Conservation (phyloP, 2,888 invertebrate genomes). For the Tetragonisca angustula region DNA sequence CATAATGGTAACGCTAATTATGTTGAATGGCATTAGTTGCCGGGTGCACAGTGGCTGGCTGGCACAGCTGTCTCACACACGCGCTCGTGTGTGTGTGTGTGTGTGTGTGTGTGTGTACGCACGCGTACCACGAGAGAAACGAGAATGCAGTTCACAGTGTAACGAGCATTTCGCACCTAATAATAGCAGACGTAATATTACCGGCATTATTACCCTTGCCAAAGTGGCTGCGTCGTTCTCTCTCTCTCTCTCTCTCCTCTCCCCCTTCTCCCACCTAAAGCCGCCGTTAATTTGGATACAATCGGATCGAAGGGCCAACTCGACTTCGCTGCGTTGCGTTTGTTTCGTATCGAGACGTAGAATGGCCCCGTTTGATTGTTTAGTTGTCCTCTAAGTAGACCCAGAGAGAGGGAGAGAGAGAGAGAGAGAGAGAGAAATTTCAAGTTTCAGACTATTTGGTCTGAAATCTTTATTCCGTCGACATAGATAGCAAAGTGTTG, state of each 20-base stretch:
- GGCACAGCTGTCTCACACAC: not conserved
- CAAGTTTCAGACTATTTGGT: no score
- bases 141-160: slow-evolving; percentile 57
- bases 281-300: slow-evolving; percentile 14
- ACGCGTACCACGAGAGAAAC: not conserved
- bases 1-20: slow-evolving; percentile 67
- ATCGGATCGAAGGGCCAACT: not conserved
- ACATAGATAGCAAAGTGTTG: no score
- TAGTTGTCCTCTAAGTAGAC: no score
- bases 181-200: slow-evolving; percentile 59
- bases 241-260: no score
- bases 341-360: not conserved
- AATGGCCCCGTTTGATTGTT: not conserved
- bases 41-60: slow-evolving; percentile 12
- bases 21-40: slow-evolving; percentile 64
- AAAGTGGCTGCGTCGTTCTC: slow-evolving; percentile 42
- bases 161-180: slow-evolving; percentile 69
- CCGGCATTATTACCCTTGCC: slow-evolving; percentile 42
- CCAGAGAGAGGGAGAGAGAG: no score
- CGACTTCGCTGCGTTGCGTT: not conserved
- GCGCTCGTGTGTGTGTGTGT: no score
- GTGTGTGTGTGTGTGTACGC: not conserved
- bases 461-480: no score
- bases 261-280: not conserved
- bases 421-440: no score